Conservation (phyloP, 2,888 invertebrate genomes). For the Eurytoma adleriae region DNA sequence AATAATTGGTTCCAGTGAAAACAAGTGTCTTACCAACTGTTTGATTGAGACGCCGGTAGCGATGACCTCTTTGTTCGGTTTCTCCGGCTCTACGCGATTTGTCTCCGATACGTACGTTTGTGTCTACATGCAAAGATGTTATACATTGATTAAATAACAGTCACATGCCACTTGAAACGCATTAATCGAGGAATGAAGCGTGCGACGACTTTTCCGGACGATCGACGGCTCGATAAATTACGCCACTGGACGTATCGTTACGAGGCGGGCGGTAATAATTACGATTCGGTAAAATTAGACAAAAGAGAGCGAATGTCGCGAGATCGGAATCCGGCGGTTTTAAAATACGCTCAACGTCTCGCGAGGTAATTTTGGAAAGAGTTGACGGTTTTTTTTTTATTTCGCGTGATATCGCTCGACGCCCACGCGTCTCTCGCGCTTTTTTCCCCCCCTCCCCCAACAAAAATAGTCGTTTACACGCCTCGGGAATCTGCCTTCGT, state of each 20-base stretch:
- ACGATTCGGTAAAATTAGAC: no score
- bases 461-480: constrained; percentile 21
- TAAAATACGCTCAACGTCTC: not conserved
- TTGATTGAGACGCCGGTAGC: constrained; percentile 77
- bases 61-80: constrained; percentile 74
- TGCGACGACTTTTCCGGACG: no score
- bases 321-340: not conserved
- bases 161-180: constrained; percentile 35
- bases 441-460: not conserved
- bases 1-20: constrained; percentile 12
- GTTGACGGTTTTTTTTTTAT: not conserved
- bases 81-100: constrained; percentile 71
- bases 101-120: constrained; percentile 74
- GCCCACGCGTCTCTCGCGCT: not conserved
- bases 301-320: no score
- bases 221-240: no score
- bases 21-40: constrained; percentile 75
- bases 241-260: no score
- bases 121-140: constrained; percentile 72
- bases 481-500: constrained; percentile 27
- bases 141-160: constrained; percentile 36
- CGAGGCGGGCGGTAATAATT: no score
- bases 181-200: not conserved
- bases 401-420: not conserved
- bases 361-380: not conserved